These are phyloP conservation scores for Macquaria australasica DNA, from an alignment of 2,113 vertebrate species.

Conservation along the genomic window DNA sequence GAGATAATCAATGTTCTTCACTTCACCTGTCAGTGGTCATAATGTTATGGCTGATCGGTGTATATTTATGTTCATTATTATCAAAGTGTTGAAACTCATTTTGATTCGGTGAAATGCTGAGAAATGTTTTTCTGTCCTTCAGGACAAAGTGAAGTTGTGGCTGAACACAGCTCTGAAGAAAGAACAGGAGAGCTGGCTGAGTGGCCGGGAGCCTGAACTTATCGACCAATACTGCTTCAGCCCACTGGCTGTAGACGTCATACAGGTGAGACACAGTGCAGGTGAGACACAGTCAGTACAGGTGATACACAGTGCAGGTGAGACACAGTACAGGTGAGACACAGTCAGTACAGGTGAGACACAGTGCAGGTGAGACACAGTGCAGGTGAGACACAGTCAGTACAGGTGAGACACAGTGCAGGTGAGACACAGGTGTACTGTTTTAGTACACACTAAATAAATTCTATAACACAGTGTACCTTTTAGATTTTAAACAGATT, in stretches of 20 bases:
- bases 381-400: background rate
- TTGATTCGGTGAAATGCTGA: no score
- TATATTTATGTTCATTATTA: no score
- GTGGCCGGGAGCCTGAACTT: constrained; percentile 80
- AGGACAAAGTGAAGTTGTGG: constrained; percentile 78
- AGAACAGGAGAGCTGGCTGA: constrained; percentile 86
- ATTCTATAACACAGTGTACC: no score
- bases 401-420: background rate
- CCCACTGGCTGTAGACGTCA: constrained; percentile 88
- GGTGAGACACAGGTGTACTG: background rate
- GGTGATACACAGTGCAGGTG: background rate
- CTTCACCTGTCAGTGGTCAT: no score
- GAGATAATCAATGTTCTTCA: no score
- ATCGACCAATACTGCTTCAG: constrained; percentile 86
- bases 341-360: constrained; percentile 83
- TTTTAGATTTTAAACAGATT: no score
- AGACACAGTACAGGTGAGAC: no score
- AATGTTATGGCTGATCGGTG: no score
- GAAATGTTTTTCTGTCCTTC: background rate
- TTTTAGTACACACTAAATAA: no score
- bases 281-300: background rate
- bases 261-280: constrained; percentile 84
- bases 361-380: background rate
- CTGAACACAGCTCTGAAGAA: constrained; percentile 82
- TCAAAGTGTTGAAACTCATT: no score